Base-by-base conservation (phyloP, 1,140 invertebrate genomes). In the Meloidogyne exigua region DNA sequence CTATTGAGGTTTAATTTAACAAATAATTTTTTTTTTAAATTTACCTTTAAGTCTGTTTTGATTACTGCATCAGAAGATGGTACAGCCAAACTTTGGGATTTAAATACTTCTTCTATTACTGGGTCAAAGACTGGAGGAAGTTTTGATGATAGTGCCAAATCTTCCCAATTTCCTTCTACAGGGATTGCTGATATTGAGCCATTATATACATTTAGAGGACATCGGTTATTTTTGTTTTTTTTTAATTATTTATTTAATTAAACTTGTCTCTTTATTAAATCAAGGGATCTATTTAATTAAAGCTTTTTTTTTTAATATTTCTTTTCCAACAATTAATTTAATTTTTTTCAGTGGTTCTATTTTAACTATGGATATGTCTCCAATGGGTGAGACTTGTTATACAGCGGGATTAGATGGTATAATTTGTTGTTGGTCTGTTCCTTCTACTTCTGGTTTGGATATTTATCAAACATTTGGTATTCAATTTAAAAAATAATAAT, bases 21-120 rank as follows among this genome's bases (percentile, higher is more conserved):
- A 32, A 32, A 32, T 32, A 32, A 21, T 13, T 49, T 62, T 62
- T 23, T 21, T 62, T 21, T n/a, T n/a, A n/a, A 49, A 64, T 13
- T 64, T n/a, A n/a, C n/a, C n/a, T 18, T 73, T 3, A n/a, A 73
- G 88, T 93, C 96, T 63, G 94, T 98, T 67, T 90, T 99, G 67
- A 94, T 99, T 83, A 98, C 97, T 15, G 96, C 95, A 9, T 96
- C 94, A 69, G 96, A 99, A 89, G 97, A 99, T 90, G 94, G 97
- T 87, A 99, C 96, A 66, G 90, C 98, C 0, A 99, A 99, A 90
- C 89, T 99, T 80, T 99, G 97, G 96, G 98, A 99, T 91, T 90
- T 99, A 49, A 72, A 91, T 95, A 62, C 23, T 73, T 73, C 71
- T 25, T 72, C 57, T 10, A 12, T 73, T 72, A 26, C 15, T 21